Conservation (phyloP, 92 coral and sea anemone genomes). For the Anthopleura xanthogrammica region DNA sequence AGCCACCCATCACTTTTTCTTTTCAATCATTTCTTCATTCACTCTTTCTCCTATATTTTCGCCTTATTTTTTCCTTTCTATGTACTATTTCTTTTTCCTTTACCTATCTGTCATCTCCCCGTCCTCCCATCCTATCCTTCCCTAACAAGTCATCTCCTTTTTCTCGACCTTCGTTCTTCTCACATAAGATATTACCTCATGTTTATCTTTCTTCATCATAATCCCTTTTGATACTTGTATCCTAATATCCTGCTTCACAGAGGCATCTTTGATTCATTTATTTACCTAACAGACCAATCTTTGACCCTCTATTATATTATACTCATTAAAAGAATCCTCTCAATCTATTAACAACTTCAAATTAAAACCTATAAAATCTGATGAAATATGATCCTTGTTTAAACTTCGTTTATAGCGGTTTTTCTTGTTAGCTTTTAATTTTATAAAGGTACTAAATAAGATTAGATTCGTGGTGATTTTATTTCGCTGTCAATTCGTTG, state of each 20-base stretch:
- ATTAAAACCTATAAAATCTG: too few species aligned
- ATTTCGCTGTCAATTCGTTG: too few species aligned
- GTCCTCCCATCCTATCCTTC: background rate
- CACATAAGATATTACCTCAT: too few species aligned
- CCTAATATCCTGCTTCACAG: background rate
- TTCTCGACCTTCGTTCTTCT: background rate
- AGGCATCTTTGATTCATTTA: background rate
- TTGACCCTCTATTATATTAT: background rate
- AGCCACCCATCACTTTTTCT: too few species aligned
- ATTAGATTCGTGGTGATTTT: too few species aligned
- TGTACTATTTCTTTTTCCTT: too few species aligned
- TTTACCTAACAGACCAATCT: background rate
- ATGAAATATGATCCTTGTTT: too few species aligned
- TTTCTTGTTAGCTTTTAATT: too few species aligned
- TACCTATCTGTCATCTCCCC: background rate
- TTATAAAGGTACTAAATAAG: too few species aligned
- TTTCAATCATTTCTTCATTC: background rate
- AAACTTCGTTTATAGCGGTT: too few species aligned
- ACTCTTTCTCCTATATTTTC: background rate
- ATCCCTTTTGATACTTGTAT: background rate
- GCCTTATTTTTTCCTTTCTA: background rate
- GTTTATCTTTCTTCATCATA: background rate
- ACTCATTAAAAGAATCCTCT: background rate
- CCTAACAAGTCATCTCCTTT: background rate
- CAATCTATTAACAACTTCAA: too few species aligned